Evolutionary conservation across 2,113 vertebrate genomes (phyloP).

Genomic region (Bubo scandiacus): DNA sequence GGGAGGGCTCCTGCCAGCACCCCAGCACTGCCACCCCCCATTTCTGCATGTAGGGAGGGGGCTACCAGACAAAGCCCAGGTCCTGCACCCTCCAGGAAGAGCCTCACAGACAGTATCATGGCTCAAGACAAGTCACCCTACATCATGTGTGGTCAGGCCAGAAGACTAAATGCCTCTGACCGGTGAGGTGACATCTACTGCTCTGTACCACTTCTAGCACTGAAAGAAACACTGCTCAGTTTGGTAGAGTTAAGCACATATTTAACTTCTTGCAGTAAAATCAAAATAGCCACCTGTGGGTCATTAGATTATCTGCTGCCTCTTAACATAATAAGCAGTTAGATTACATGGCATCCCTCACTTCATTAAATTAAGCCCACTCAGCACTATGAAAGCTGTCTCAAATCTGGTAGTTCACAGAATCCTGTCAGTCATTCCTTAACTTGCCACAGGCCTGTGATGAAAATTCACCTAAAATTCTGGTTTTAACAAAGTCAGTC

Average conservation of each 20-base stretch:
- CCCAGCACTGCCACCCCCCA: neutral
- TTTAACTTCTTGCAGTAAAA: neutral
- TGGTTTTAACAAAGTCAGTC: neutral
- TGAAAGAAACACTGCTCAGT: neutral
- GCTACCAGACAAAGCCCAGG: neutral
- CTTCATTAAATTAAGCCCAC: constrained; percentile 12
- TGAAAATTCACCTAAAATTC: neutral
- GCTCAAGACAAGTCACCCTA: neutral
- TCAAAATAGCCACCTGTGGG: constrained; percentile 9
- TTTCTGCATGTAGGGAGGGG: neutral
- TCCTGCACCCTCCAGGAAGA: neutral
- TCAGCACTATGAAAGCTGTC: neutral
- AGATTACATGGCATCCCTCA: constrained; percentile 1
- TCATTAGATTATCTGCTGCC: constrained; percentile 20
- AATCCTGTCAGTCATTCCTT: neutral
- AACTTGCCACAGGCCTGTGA: neutral
- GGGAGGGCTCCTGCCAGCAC: neutral
- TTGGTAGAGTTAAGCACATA: neutral
- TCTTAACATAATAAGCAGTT: constrained; percentile 18
- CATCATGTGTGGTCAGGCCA: neutral
- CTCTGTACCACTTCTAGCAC: neutral
- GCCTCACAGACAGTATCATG: neutral
- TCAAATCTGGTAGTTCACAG: neutral
- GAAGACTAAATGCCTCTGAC: neutral
- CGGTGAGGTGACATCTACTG: neutral